Evolutionary conservation across 2,888 invertebrate genomes (phyloP).

Genomic region (Priocnemis perturbator): DNA sequence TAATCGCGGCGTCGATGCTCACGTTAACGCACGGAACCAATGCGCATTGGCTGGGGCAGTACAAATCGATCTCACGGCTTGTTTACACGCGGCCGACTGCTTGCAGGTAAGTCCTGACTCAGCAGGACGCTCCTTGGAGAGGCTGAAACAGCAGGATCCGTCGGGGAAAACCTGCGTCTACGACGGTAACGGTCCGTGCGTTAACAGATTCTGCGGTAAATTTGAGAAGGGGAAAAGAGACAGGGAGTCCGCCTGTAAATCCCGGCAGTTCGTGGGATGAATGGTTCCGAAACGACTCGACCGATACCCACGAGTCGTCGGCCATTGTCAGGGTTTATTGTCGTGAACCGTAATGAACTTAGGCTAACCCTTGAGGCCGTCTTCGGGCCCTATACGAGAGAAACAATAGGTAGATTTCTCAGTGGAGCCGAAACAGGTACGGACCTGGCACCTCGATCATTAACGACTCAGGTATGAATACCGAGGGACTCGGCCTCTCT

Average conservation of each 20-base stretch:
- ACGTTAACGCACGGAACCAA: background rate
- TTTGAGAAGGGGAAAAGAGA: background rate
- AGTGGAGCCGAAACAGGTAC: constrained; percentile 17
- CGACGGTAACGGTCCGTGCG: background rate
- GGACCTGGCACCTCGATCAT: constrained; percentile 6
- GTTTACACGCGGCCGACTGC: too few relatives aligned
- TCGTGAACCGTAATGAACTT: constrained; percentile 18
- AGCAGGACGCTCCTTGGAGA: constrained; percentile 18
- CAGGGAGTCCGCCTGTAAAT: constrained; percentile 20
- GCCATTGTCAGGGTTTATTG: constrained; percentile 7
- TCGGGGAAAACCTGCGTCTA: constrained; percentile 12
- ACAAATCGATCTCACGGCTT: too few relatives aligned
- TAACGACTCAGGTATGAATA: background rate
- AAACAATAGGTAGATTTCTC: constrained; percentile 23
- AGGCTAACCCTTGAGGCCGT: constrained; percentile 23
- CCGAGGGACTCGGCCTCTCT: too few relatives aligned
- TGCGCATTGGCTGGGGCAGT: too few relatives aligned
- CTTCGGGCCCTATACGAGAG: background rate
- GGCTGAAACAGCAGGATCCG: constrained; percentile 12
- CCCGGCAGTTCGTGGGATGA: constrained; percentile 14
- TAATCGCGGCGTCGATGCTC: background rate
- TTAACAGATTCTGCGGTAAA: constrained; percentile 6
- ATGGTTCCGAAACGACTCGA: constrained; percentile 7
- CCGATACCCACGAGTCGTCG: background rate
- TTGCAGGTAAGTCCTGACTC: constrained; percentile 21